Conservation (phyloP, 2,797 vertebrate species). For the Poliocrania exsul region DNA sequence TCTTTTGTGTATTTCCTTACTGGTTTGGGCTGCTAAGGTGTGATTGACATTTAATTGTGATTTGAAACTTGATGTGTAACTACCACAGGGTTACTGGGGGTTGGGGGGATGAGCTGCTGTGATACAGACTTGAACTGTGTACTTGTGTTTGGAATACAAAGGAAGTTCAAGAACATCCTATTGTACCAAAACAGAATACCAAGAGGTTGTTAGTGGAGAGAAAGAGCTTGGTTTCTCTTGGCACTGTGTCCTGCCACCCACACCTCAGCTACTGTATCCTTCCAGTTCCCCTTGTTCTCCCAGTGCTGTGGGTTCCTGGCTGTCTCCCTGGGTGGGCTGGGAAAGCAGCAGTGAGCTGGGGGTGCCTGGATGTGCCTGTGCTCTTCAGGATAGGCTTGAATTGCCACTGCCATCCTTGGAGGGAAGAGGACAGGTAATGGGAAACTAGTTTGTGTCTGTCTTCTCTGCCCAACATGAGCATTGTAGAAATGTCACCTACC, state of each 20-base stretch:
- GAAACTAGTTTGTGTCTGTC: not conserved
- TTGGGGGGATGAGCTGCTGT: not conserved
- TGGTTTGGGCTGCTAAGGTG: not conserved
- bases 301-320: fast-evolving
- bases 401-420: fast-evolving
- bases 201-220: not conserved
- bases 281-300: not conserved
- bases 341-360: fast-evolving
- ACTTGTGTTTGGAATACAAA: fast-evolving
- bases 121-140: not conserved
- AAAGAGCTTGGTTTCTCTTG: not conserved
- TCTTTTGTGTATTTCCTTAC: not conserved
- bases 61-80: not conserved
- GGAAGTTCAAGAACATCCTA: not conserved
- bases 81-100: not conserved
- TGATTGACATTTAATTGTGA: not conserved
- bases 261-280: no score
- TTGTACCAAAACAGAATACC: not conserved
- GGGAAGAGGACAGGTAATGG: no score
- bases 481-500: not conserved
- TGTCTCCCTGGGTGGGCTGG: fast-evolving
- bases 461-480: not conserved
- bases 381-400: not conserved
- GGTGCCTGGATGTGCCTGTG: not conserved
- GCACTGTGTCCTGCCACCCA: not conserved